Evolutionary conservation across 2,113 vertebrate species (phyloP).

Genomic region (Podarcis cretensis): DNA sequence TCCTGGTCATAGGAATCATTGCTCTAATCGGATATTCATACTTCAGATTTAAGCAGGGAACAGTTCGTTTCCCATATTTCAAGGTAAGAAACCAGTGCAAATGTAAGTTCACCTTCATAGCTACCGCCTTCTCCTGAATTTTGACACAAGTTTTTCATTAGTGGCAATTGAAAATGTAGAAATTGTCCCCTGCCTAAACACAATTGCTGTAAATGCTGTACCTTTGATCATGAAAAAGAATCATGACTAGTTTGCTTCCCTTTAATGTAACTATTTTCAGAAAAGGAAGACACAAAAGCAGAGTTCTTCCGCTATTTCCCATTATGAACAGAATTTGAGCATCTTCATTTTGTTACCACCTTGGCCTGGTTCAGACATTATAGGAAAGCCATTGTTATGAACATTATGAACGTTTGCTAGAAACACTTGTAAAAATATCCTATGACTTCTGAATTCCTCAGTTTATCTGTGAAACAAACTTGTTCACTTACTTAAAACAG

Average conservation of each 20-base stretch:
- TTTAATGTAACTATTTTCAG: neutral
- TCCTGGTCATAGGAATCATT: conserved; percentile 67
- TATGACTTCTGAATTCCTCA: neutral
- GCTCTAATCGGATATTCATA: conserved; percentile 83
- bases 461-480: neutral
- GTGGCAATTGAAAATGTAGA: neutral
- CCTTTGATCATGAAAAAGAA: neutral
- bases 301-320: neutral
- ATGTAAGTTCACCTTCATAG: rapidly evolving
- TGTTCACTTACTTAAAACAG: conserved; percentile 48
- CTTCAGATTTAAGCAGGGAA: conserved; percentile 80
- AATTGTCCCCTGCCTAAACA: no score
- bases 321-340: neutral
- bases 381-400: no score
- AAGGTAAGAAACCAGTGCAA: conserved; percentile 75
- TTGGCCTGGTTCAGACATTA: no score
- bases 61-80: conserved; percentile 86
- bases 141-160: neutral
- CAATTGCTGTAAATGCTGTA: neutral
- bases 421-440: neutral
- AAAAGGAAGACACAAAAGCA: neutral
- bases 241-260: neutral
- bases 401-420: neutral
- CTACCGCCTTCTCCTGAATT: neutral
- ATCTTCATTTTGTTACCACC: neutral